Conservation (phyloP, 2,888 invertebrate genomes). For the Tachina grossa region DNA sequence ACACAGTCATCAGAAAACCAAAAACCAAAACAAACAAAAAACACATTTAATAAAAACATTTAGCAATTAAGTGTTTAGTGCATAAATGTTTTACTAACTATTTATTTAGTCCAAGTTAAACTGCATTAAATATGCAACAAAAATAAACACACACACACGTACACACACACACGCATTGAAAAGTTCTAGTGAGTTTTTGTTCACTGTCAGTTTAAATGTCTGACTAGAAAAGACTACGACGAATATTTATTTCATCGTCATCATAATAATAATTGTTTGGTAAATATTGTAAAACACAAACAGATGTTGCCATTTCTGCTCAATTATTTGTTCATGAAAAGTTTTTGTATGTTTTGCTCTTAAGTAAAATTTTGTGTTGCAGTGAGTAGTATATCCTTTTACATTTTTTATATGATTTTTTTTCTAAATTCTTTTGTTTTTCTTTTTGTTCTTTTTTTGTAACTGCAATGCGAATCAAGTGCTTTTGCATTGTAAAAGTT, state of each 20-base stretch:
- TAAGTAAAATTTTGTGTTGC: constrained; percentile 13
- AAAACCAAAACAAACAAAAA: neutral
- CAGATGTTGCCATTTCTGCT: constrained; percentile 55
- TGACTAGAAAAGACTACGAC: neutral
- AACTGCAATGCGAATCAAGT: constrained; percentile 19
- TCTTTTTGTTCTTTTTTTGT: constrained; percentile 15
- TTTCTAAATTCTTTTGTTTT: neutral
- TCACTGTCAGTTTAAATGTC: constrained; percentile 2
- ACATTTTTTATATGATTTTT: neutral
- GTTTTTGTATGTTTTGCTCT: constrained; percentile 22
- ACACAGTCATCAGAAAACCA: constrained; percentile 17
- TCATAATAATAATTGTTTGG: constrained; percentile 59
- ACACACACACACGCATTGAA: neutral
- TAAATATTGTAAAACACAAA: constrained; percentile 54
- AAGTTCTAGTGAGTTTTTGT: neutral
- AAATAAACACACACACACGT: neutral
- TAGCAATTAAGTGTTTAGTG: constrained; percentile 59
- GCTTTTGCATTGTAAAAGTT: constrained; percentile 30
- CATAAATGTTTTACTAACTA: constrained; percentile 55
- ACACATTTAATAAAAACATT: constrained; percentile 10
- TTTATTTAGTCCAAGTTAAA: constrained; percentile 38
- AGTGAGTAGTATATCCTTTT: neutral
- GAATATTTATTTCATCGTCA: neutral
- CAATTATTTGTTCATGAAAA: constrained; percentile 46
- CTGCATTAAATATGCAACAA: constrained; percentile 10